Evolutionary conservation across 2,888 invertebrate genomes (phyloP).

Genomic region (Drosophila histrio): DNA sequence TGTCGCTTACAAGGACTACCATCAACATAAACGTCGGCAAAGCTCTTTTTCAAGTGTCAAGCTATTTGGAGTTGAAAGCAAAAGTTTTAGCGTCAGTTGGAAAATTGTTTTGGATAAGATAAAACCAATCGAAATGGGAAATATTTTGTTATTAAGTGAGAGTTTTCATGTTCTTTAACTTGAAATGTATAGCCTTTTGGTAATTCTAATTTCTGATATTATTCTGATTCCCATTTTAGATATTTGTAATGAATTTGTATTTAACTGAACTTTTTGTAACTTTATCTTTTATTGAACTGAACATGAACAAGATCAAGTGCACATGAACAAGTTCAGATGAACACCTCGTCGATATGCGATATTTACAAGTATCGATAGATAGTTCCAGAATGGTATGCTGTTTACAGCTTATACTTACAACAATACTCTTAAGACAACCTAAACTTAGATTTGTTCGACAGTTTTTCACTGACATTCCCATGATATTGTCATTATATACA

Average conservation of each 20-base stretch:
- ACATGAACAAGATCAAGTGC: too few species aligned
- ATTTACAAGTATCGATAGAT: too few species aligned
- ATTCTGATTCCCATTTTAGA: neutral
- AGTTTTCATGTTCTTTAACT: neutral
- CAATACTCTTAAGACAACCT: too few species aligned
- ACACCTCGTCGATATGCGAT: too few species aligned
- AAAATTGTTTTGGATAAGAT: neutral
- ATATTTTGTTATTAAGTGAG: neutral
- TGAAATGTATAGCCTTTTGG: neutral
- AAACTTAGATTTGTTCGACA: too few species aligned
- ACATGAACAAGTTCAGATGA: too few species aligned
- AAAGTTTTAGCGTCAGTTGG: slow-evolving; percentile 3
- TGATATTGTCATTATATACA: too few species aligned
- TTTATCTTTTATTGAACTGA: too few species aligned
- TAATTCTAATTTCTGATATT: neutral
- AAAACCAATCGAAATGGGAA: neutral
- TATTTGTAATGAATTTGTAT: too few species aligned
- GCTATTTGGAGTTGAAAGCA: slow-evolving; percentile 14
- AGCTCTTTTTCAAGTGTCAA: slow-evolving; percentile 18
- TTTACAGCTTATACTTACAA: too few species aligned
- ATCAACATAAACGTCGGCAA: slow-evolving; percentile 25
- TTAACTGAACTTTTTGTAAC: neutral
- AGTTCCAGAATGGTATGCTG: too few species aligned
- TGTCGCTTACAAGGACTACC: slow-evolving; percentile 18
- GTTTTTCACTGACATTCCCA: too few species aligned